These are phyloP conservation scores for Clepsis dumicolana DNA, from an alignment of 2,888 invertebrate genomes.

Conservation along the genomic window DNA sequence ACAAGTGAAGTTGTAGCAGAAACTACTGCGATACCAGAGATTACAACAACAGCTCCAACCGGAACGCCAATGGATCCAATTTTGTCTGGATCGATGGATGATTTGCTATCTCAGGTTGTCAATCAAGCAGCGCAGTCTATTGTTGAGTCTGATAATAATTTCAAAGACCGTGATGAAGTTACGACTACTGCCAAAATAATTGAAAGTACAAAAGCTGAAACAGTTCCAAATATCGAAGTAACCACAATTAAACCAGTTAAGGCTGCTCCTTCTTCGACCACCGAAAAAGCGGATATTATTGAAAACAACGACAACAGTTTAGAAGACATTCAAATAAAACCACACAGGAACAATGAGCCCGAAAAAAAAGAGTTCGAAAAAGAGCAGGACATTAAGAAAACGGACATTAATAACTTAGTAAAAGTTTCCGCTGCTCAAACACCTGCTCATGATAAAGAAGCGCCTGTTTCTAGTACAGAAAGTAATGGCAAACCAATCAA, in stretches of 20 bases:
- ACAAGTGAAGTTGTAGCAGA: conserved; percentile 49
- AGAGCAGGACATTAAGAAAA: conserved; percentile 36
- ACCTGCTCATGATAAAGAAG: background rate
- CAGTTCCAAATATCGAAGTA: conserved; percentile 35
- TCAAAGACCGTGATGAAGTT: conserved; percentile 43
- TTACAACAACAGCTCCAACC: conserved; percentile 50
- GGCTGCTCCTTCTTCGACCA: background rate
- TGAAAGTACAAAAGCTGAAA: conserved; percentile 49
- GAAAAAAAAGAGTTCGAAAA: conserved; percentile 53
- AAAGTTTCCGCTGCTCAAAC: background rate
- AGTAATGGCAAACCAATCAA: conserved; percentile 35
- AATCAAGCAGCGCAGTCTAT: conserved; percentile 65
- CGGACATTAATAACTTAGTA: conserved; percentile 21
- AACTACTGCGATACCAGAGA: conserved; percentile 45
- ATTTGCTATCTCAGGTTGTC: conserved; percentile 81
- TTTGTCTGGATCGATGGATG: conserved; percentile 79
- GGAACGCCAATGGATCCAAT: conserved; percentile 72
- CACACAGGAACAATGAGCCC: conserved; percentile 51
- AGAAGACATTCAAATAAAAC: conserved; percentile 44
- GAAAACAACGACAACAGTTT: conserved; percentile 42
- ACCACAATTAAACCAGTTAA: conserved; percentile 38
- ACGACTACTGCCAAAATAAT: conserved; percentile 53
- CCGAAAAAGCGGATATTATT: background rate
- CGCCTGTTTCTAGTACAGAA: conserved; percentile 9
- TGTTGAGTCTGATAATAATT: conserved; percentile 44